Evolutionary conservation across 2,888 invertebrate genomes (phyloP).

Genomic region (Lutraria lutraria): DNA sequence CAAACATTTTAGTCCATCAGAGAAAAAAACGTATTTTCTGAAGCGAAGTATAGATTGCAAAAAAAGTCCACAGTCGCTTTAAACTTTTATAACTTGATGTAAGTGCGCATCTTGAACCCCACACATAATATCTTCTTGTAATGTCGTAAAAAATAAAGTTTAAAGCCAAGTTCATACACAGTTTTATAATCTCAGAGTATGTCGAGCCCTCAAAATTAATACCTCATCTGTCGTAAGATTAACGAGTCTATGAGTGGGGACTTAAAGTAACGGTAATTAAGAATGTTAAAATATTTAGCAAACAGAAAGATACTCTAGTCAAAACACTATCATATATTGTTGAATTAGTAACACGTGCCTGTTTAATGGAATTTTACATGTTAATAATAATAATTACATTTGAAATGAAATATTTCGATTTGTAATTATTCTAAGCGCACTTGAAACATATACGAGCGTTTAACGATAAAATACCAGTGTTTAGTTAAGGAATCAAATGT

Average conservation of each 20-base stretch:
- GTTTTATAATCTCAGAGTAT: not conserved
- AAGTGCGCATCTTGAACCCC: not conserved
- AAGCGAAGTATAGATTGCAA: too few species aligned
- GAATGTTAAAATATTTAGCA: conserved; percentile 9
- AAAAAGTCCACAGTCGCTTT: too few species aligned
- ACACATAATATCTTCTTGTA: not conserved
- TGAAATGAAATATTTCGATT: conserved; percentile 20
- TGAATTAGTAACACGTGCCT: not conserved
- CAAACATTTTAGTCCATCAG: too few species aligned
- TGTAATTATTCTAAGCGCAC: conserved; percentile 26
- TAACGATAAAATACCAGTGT: conserved; percentile 6
- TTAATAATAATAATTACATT: conserved; percentile 31
- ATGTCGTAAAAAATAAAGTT: not conserved
- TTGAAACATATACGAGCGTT: not conserved
- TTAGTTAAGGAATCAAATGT: conserved; percentile 22
- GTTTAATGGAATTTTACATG: not conserved
- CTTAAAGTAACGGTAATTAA: not conserved
- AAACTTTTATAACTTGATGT: too few species aligned
- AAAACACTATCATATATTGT: not conserved
- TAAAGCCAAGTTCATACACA: not conserved
- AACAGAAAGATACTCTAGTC: not conserved
- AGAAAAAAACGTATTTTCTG: too few species aligned
- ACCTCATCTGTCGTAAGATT: not conserved
- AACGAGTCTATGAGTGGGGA: not conserved
- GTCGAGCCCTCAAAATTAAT: not conserved